phyloP scores from a whole-genome alignment of 2,888 invertebrate species.

The Morpho helenor region DNA sequence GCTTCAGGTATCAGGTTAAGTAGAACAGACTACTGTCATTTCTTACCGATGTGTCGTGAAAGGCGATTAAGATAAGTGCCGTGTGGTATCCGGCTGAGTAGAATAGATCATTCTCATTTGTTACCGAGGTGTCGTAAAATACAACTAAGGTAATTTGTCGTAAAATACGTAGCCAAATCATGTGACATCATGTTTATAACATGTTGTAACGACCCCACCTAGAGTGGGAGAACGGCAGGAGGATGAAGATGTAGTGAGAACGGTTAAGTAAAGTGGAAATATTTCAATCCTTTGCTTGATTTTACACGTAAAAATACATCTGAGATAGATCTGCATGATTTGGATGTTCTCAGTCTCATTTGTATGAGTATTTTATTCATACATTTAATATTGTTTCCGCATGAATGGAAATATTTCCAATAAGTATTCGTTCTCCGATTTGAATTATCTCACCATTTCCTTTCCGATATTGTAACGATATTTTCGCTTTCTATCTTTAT shows the following conservation, averaged over 20 bases:
- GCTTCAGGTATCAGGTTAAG: too few relatives aligned
- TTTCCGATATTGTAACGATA: conserved; percentile 24
- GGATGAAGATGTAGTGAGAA: not conserved
- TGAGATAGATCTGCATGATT: conserved; percentile 2
- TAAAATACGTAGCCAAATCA: too few relatives aligned
- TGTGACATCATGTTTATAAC: too few relatives aligned
- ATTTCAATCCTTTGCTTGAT: conserved; percentile 3
- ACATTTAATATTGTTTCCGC: conserved; percentile 62
- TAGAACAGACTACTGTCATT: too few relatives aligned
- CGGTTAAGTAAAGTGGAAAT: not conserved
- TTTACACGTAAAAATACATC: conserved; percentile 8
- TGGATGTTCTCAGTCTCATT: conserved; percentile 26
- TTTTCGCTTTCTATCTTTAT: conserved; percentile 7
- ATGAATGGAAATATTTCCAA: conserved; percentile 66
- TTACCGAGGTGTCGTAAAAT: too few relatives aligned
- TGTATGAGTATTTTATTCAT: conserved; percentile 56
- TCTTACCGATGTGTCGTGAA: too few relatives aligned
- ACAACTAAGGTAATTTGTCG: too few relatives aligned
- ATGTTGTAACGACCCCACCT: too few relatives aligned
- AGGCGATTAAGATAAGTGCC: too few relatives aligned
- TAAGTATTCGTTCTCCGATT: conserved; percentile 47
- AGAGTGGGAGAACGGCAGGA: too few relatives aligned
- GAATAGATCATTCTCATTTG: too few relatives aligned
- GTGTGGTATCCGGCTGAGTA: too few relatives aligned
- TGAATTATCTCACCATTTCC: conserved; percentile 44